These are phyloP conservation scores for Caenorhabditis japonica DNA, from an alignment of 2,888 invertebrate species.

Conservation along the genomic window DNA sequence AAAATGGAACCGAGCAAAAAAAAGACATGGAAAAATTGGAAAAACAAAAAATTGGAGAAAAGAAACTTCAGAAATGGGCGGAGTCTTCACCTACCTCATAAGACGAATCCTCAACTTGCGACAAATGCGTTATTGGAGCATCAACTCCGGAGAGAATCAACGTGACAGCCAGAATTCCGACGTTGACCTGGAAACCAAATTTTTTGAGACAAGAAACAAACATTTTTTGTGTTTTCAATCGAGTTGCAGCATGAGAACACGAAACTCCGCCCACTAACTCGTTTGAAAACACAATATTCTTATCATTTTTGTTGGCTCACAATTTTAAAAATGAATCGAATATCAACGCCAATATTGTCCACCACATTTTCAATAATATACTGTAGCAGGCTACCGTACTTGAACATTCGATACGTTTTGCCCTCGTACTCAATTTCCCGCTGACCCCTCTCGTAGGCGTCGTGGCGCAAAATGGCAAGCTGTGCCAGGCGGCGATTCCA, in stretches of 20 bases:
- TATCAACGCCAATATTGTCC: neutral
- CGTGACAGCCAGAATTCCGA: neutral
- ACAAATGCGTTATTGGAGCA: neutral
- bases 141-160: neutral
- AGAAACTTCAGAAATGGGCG: too few species aligned
- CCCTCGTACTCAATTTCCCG: constrained; percentile 1
- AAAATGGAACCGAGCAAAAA: too few species aligned
- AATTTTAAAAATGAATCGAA: neutral
- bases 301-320: neutral
- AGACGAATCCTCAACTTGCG: neutral
- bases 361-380: neutral
- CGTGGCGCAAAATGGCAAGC: neutral
- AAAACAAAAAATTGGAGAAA: too few species aligned
- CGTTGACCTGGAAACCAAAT: neutral
- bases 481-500: constrained; percentile 17
- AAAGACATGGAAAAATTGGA: too few species aligned
- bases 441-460: neutral
- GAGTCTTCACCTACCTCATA: too few species aligned
- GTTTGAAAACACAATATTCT: neutral
- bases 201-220: neutral
- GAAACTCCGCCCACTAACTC: too few species aligned
- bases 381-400: constrained; percentile 1
- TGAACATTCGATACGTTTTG: neutral
- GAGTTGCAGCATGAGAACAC: too few species aligned
- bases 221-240: too few species aligned